Evolutionary conservation across 2,113 vertebrate species (phyloP).

Genomic region (Nyctibius bracteatus): DNA sequence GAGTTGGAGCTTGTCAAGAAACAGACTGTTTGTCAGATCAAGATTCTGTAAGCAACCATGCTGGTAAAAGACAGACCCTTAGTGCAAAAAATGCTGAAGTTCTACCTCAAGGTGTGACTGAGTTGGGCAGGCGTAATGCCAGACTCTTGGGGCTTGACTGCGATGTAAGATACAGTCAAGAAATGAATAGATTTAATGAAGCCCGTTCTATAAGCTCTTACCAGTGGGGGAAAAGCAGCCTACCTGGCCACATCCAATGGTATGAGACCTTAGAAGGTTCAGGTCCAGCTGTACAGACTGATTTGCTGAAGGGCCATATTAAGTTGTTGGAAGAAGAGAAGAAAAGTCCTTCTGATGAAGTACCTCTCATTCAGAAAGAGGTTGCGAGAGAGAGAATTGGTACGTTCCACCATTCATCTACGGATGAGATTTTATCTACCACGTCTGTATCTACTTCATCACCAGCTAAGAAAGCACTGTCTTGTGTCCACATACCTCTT

Average conservation of each 20-base stretch:
- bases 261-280: background rate
- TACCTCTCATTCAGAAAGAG: background rate
- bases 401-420: background rate
- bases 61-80: background rate
- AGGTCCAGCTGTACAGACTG: background rate
- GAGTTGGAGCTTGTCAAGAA: background rate
- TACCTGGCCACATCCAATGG: background rate
- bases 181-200: accelerated
- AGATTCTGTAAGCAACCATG: background rate
- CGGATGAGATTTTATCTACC: background rate
- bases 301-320: background rate
- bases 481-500: constrained; percentile 77
- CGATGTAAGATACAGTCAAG: accelerated
- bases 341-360: background rate
- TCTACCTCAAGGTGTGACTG: background rate
- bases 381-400: background rate
- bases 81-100: background rate
- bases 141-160: background rate
- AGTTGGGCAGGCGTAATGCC: background rate
- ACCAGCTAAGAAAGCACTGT: constrained; percentile 67
- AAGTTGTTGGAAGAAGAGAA: background rate
- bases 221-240: background rate
- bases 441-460: background rate
- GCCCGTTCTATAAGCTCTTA: background rate
- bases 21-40: background rate